phyloP scores from a whole-genome alignment of 2,888 invertebrate genomes.

The Dromius quadrimaculatus region DNA sequence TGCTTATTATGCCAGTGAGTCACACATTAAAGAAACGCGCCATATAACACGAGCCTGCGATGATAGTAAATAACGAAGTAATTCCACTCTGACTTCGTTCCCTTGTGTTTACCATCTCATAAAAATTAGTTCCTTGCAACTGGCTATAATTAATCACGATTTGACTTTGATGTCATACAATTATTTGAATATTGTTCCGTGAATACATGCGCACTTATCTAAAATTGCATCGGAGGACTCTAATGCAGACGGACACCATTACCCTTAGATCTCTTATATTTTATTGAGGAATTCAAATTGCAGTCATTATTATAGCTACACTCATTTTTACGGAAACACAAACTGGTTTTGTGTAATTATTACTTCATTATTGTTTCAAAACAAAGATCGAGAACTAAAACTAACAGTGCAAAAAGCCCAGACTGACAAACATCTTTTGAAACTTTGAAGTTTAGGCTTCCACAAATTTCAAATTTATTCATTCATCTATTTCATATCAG shows the following conservation, averaged over 20 bases:
- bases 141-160: conserved; percentile 43
- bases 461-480: too few relatives aligned
- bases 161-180: conserved; percentile 40
- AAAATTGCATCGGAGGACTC: conserved; percentile 29
- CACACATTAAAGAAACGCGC: conserved; percentile 40
- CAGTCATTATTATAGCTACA: conserved; percentile 9
- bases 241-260: conserved; percentile 33
- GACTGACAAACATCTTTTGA: too few relatives aligned
- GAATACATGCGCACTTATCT: conserved; percentile 24
- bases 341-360: background rate
- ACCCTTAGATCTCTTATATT: conserved; percentile 11
- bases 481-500: too few relatives aligned
- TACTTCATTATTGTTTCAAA: conserved; percentile 17
- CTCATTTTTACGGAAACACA: conserved; percentile 8
- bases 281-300: conserved; percentile 31
- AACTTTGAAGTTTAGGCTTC: too few relatives aligned
- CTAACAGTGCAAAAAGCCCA: too few relatives aligned
- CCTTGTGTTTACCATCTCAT: conserved; percentile 28
- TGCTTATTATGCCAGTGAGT: conserved; percentile 42
- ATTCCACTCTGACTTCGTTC: conserved; percentile 14
- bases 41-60: conserved; percentile 35
- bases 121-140: conserved; percentile 36
- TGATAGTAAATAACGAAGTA: conserved; percentile 41
- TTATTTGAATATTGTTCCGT: conserved; percentile 38
- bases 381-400: too few relatives aligned